phyloP scores from a whole-genome alignment of 2,113 vertebrate genomes.

The Xiphophorus hellerii region DNA sequence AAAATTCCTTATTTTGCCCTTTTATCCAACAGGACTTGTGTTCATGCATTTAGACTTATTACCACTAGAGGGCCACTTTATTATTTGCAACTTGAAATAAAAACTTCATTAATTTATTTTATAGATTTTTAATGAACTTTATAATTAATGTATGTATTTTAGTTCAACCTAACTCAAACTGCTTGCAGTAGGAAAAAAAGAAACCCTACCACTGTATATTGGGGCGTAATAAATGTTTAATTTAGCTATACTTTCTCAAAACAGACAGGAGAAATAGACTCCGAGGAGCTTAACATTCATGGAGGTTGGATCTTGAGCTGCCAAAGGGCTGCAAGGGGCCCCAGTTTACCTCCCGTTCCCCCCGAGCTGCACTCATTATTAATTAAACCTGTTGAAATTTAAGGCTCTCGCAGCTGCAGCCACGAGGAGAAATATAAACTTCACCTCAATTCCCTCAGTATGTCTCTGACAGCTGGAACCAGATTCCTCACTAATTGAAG shows the following conservation, averaged over 20 bases:
- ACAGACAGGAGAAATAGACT: background rate
- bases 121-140: too few relatives aligned
- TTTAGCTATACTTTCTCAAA: constrained; percentile 1
- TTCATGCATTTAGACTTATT: too few relatives aligned
- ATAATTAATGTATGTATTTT: too few relatives aligned
- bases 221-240: background rate
- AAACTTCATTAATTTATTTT: too few relatives aligned
- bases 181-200: too few relatives aligned
- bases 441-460: constrained; percentile 19
- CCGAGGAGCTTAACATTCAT: background rate
- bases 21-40: too few relatives aligned
- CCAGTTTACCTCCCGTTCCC: background rate
- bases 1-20: too few relatives aligned
- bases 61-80: too few relatives aligned
- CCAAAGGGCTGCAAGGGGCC: background rate
- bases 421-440: constrained; percentile 25
- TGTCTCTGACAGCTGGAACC: constrained; percentile 32
- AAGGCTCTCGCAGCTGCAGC: constrained; percentile 24
- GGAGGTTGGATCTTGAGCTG: constrained; percentile 11
- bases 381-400: constrained; percentile 39
- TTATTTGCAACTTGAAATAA: too few relatives aligned
- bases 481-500: constrained; percentile 38
- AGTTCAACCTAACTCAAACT: too few relatives aligned
- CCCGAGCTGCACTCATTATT: constrained; percentile 14
- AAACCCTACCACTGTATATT: too few relatives aligned